Evolutionary conservation across 2,888 invertebrate species (phyloP).

Genomic region (Xanthia togata): DNA sequence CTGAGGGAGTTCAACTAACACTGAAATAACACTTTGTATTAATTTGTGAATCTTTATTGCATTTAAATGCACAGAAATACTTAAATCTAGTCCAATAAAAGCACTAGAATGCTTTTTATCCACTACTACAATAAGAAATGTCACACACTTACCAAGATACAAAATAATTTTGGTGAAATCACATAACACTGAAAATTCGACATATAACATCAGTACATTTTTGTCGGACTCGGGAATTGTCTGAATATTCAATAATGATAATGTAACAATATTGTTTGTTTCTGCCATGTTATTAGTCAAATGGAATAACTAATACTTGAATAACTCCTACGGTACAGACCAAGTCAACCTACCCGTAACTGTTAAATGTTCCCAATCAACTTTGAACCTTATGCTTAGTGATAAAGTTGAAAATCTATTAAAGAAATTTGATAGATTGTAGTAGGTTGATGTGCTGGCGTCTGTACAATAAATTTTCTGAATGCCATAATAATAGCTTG

Average conservation of each 20-base stretch:
- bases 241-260: neutral
- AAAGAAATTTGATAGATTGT: too few relatives aligned
- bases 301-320: slow-evolving; percentile 23
- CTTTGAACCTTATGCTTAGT: too few relatives aligned
- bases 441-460: too few relatives aligned
- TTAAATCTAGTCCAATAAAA: slow-evolving; percentile 55
- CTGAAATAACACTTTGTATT: slow-evolving; percentile 14
- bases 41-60: slow-evolving; percentile 56
- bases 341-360: too few relatives aligned
- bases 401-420: too few relatives aligned
- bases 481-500: slow-evolving; percentile 1
- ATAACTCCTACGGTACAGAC: too few relatives aligned
- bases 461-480: slow-evolving; percentile 10
- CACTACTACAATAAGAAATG: slow-evolving; percentile 42
- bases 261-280: neutral
- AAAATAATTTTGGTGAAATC: slow-evolving; percentile 44
- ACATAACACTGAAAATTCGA: slow-evolving; percentile 22
- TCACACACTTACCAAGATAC: slow-evolving; percentile 40
- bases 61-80: slow-evolving; percentile 60
- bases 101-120: slow-evolving; percentile 55
- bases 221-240: neutral
- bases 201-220: neutral
- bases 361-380: too few relatives aligned
- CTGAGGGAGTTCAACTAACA: neutral
- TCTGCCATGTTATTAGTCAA: neutral